These are phyloP conservation scores for Hydrophis major DNA, from an alignment of 2,797 vertebrate genomes.

Conservation along the genomic window DNA sequence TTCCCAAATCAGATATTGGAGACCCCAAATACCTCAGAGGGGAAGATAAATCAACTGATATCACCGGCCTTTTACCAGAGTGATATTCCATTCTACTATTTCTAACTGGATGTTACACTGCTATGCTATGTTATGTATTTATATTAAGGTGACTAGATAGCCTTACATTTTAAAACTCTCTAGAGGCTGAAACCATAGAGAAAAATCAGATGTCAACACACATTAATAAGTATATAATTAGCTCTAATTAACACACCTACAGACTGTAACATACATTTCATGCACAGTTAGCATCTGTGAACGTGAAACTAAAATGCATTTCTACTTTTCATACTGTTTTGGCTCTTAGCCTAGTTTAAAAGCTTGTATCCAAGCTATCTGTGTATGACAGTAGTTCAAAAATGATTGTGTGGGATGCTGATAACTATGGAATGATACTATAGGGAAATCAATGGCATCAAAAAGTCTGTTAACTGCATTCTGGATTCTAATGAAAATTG, in stretches of 20 bases:
- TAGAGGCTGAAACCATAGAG: neutral
- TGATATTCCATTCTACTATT: neutral
- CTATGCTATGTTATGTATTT: neutral
- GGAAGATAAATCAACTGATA: neutral
- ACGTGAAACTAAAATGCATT: neutral
- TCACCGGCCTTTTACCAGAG: neutral
- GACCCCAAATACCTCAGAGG: neutral
- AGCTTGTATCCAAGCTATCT: neutral
- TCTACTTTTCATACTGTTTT: slow-evolving; percentile 12
- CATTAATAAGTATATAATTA: slow-evolving; percentile 1
- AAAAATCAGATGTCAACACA: neutral
- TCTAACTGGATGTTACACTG: neutral
- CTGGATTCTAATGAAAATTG: neutral
- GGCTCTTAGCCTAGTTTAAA: neutral
- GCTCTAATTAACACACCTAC: slow-evolving; percentile 5
- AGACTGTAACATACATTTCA: neutral
- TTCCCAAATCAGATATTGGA: neutral
- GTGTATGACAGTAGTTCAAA: neutral
- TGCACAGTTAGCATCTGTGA: neutral
- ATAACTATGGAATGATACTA: neutral
- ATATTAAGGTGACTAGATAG: neutral
- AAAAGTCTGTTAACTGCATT: neutral
- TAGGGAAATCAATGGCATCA: neutral
- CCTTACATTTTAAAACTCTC: neutral
- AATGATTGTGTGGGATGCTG: neutral